Base-by-base conservation (phyloP, 2,888 invertebrate genomes). In the Saturnia japonica region DNA sequence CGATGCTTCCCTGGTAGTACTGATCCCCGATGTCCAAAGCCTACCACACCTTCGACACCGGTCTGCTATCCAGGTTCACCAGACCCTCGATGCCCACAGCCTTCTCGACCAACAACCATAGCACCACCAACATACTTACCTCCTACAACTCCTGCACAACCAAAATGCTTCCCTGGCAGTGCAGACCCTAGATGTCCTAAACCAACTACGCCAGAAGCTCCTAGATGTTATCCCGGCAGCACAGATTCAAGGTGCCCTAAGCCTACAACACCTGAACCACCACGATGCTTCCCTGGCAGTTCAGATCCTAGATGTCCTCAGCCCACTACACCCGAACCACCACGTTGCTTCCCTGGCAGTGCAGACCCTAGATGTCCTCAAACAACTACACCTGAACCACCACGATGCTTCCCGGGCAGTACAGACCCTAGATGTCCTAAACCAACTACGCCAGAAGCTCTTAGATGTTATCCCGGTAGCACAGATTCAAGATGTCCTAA, bases 341-440 rank as follows among this genome's bases (percentile, higher is more conserved):
- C 76, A 0, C 54, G 66, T 0, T 80, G 80, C 28, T 80, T 40
- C 68, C 78, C 78, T 0, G 78, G 80, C 0, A 74, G 71, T 7
- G 72, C 74, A 2, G 80, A 80, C 19, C 72, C 75, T 0, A 70
- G 77, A 1, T 79, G 79, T 51, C 79, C 79, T 0, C 68, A 73
- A 34, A 74, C 74, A 79, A 70, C 78, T 77, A 73, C 88, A 68
- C 72, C 72, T 1, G 68, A 64, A 0, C 67, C 72, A 14, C 77
- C 77, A 7, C 76, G 67, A 0, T 83, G 83, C 72, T 78, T 72
- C 73, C 83, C 87, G 0, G 90, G 88, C 0, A 83, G 86, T 6
- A 78, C 77, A 14, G 83, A 92, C 74, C 83, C 87, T 0, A 75
- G 84, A 19, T 89, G 90, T 72, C 89, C 88, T 1, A 78, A 80